phyloP scores from a whole-genome alignment of 2,113 vertebrate genomes.

The Mesitornis unicolor region DNA sequence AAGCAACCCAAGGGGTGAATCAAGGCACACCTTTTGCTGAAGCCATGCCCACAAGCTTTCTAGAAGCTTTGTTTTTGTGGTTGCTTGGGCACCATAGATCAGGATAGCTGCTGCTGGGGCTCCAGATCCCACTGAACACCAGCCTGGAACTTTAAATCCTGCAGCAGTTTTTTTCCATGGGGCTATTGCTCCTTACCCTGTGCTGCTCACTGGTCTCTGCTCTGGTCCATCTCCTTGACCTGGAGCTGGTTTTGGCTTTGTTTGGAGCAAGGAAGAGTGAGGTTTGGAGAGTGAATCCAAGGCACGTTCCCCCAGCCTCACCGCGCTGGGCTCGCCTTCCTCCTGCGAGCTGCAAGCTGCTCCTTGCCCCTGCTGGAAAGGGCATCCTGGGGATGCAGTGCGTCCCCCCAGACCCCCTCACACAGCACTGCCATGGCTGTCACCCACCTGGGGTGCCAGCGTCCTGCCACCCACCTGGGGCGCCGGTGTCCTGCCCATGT shows the following conservation, averaged over 20 bases:
- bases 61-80: background rate
- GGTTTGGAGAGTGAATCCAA: background rate
- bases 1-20: background rate
- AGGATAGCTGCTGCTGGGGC: background rate
- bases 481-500: rapidly evolving
- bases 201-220: background rate
- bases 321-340: background rate
- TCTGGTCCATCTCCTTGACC: background rate
- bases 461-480: background rate
- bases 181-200: background rate
- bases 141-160: background rate
- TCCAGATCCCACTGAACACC: background rate
- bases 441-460: background rate
- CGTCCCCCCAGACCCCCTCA: background rate
- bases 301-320: background rate
- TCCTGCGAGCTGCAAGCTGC: background rate
- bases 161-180: background rate
- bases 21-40: background rate
- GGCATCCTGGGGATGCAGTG: background rate
- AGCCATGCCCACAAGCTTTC: background rate
- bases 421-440: background rate
- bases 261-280: background rate
- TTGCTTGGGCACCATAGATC: background rate
- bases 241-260: background rate
- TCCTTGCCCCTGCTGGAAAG: background rate